Conservation (phyloP, 37 sponge, comb jelly and placozoan genomes). For the Bolinopsis microptera region DNA sequence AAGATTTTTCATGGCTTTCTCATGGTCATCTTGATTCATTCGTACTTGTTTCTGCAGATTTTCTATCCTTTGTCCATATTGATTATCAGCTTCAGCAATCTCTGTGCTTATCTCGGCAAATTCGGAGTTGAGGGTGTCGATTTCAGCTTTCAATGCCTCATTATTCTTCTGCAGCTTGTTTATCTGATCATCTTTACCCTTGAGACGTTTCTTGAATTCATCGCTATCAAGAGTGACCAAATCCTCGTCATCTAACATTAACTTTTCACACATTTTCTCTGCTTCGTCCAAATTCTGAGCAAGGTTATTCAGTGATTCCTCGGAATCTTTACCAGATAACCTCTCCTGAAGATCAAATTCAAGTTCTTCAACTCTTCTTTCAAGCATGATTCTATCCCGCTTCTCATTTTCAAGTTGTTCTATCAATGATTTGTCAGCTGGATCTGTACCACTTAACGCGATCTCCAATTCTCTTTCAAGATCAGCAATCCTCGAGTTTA, state of each 20-base stretch:
- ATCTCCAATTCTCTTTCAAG: conserved; percentile 7
- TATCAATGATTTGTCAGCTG: background rate
- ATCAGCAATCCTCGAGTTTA: background rate
- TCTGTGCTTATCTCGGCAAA: conserved; percentile 55
- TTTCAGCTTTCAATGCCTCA: background rate
- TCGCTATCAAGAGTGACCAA: background rate
- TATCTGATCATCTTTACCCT: conserved; percentile 21
- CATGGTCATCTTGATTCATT: conserved; percentile 27
- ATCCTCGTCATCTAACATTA: conserved; percentile 32
- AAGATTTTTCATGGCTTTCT: background rate
- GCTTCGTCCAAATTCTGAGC: conserved; percentile 45
- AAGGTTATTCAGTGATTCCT: conserved; percentile 36
- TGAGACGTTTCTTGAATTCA: background rate
- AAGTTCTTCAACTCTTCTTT: conserved; percentile 30
- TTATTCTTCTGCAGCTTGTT: conserved; percentile 21
- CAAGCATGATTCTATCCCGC: background rate
- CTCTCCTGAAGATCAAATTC: background rate
- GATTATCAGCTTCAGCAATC: conserved; percentile 59
- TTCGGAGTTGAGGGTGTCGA: background rate
- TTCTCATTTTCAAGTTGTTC: conserved; percentile 49
- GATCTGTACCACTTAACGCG: background rate
- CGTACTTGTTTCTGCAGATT: conserved; percentile 30
- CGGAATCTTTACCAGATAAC: background rate
- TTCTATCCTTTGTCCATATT: conserved; percentile 60
- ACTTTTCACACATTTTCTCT: conserved; percentile 48